A percentile compares a stretch with the other conserved stretches of the same genome.
These are phyloP conservation scores for Nudaria mundana DNA, from an alignment of 2,888 invertebrate species.

Conservation along the genomic window DNA sequence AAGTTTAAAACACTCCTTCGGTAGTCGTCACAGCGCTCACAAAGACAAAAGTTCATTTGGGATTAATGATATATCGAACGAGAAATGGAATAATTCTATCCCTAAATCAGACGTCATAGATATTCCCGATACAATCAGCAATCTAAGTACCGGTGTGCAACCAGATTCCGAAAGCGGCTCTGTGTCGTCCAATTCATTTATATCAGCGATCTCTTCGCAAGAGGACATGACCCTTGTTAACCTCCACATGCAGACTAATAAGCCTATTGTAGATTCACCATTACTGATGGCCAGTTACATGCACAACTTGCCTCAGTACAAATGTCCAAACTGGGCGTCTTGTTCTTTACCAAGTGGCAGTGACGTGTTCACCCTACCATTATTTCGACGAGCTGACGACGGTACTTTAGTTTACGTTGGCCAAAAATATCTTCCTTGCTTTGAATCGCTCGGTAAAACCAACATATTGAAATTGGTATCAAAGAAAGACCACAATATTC, in stretches of 20 bases:
- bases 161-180: slow-evolving; percentile 90
- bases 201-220: slow-evolving; percentile 95
- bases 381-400: slow-evolving; percentile 89
- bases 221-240: slow-evolving; percentile 96
- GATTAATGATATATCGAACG: slow-evolving; percentile 63
- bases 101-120: slow-evolving; percentile 59
- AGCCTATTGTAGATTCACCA: slow-evolving; percentile 95
- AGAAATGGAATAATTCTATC: slow-evolving; percentile 65
- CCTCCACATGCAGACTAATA: slow-evolving; percentile 95
- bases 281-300: slow-evolving; percentile 97
- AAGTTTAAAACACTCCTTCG: slow-evolving; percentile 84
- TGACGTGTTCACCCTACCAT: slow-evolving; percentile 89
- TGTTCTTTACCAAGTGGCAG: slow-evolving; percentile 86
- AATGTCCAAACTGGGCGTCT: slow-evolving; percentile 88
- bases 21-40: slow-evolving; percentile 68
- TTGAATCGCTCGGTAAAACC: slow-evolving; percentile 61
- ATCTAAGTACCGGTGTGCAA: slow-evolving; percentile 64
- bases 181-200: slow-evolving; percentile 91
- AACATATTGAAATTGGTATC: slow-evolving; percentile 65
- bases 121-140: slow-evolving; percentile 66
- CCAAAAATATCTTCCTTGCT: slow-evolving; percentile 68
- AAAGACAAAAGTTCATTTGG: slow-evolving; percentile 82
- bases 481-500: slow-evolving; percentile 69
- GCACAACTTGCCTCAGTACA: slow-evolving; percentile 93
- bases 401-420: slow-evolving; percentile 89